Base-by-base conservation (phyloP, 2,888 invertebrate species). In the Mesorhabditis sp. region DNA sequence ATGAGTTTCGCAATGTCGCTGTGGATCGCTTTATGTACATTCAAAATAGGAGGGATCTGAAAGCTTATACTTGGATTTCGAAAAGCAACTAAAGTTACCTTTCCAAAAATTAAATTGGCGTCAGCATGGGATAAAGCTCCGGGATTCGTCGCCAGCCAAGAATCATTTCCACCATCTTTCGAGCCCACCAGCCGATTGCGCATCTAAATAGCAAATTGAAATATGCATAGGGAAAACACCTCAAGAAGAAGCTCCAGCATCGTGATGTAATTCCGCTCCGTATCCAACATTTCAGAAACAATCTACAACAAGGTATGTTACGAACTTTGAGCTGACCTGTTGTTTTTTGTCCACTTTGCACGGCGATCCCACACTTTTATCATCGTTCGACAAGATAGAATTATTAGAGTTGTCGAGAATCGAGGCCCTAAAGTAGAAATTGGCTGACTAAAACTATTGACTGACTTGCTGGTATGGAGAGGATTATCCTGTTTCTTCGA, bases 271-370 rank as follows among this genome's bases (percentile, higher is more conserved):
- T 50, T 50, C 10, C 10, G 7, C n/a, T 50, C 58, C 58, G 58
- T 50, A 13, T 50, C 10, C 7, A 50, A n/a, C 58, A 50, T 50
- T n/a, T 50, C 58, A n/a, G 58, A 50, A n/a, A 50, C 58, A 50
- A 50, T 50, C 58, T 50, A 50, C 7, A 28, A 50, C n/a, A 13
- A 50, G 10, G n/a, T 13, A 50, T 50, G 58, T n/a, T 13, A 10
- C 7, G n/a, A 50, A 50, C 58, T n/a, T 13, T n/a, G n/a, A n/a
- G 58, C 58, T 50, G n/a, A 50, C 58, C 7, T 13, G 58, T n/a
- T 50, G 58, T n/a, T 50, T 50, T 50, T 50, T 50, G n/a, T 50
- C 58, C 58, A n/a, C 58, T 50, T 50, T 50, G 58, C 58, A 50
- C n/a, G 58, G 58, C 7, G 58, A 50, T 10, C 58, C 58, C 58